Evolutionary conservation across 1,140 invertebrate genomes (phyloP), one percentile per base, ranked within the genome.

Genomic region (Camponotus vicinus): DNA sequence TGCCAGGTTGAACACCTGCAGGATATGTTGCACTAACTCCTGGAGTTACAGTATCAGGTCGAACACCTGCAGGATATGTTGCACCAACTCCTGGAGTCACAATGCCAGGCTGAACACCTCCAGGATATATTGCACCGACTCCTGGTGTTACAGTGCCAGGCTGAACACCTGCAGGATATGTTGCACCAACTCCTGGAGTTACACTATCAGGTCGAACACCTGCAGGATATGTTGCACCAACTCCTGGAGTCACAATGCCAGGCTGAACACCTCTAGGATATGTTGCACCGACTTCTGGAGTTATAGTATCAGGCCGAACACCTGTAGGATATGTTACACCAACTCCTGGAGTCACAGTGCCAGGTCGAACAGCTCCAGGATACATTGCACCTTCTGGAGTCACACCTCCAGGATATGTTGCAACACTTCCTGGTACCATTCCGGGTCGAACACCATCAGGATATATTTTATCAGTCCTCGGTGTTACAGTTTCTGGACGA

Each of bases 371-470:
- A 18, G 18, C 64, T 34, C 57, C 85, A 7, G 67, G 79, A 49
- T 84, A 85, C 1, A 18, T 59, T 18, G 9, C 76, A 21, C 8
- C 57, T 69, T 52, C 80, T 73, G 66, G 59, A 42, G 3, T 66
- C 3, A 71, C 45, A 80, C 59, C 85, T 37, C 66, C 87, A 73
- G 88, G 88, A 73, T 88, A 86, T 45, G 45, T 45, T 59, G 8
- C 11, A 7, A 59, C 66, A 21, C 1, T 32, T 49, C 90, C 86
- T 1, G 85, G 59, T 37, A 4, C n/a, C 2, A 86, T 78, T 57
- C 90, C 90, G 66, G 90, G 90, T 13, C 55, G 61, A 13, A 83
- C 21, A 18, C 61, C 67, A 52, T 49, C 76, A 67, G 90, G 87
- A 79, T 89, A 77, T 75, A 9, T 61, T 64, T 40, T 49, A 45